Conservation (phyloP, 2,888 invertebrate genomes). For the Amblyjoppa fuscipennis region DNA sequence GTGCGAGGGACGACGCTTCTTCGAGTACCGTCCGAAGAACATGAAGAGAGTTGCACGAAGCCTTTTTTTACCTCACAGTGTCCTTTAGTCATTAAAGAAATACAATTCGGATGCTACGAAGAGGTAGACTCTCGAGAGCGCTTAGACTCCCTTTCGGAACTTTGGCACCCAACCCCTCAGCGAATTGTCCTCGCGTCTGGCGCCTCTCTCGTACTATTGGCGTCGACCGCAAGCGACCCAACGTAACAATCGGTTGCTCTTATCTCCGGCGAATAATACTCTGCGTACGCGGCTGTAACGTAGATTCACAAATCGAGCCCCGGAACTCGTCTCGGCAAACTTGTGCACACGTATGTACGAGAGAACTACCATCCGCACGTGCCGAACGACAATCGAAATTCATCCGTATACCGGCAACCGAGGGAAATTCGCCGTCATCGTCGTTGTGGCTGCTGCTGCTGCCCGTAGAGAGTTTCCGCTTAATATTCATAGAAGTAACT, state of each 20-base stretch:
- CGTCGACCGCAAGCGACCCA: constrained; percentile 23
- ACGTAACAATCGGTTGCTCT: constrained; percentile 31
- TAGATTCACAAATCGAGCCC: constrained; percentile 43
- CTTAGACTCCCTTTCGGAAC: not conserved
- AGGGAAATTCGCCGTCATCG: constrained; percentile 26
- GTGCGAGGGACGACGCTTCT: not conserved
- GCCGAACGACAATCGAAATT: constrained; percentile 53
- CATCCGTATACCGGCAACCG: constrained; percentile 17
- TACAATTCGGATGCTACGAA: constrained; percentile 6
- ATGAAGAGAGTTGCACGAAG: not conserved
- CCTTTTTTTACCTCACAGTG: not conserved
- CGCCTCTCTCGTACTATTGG: constrained; percentile 21
- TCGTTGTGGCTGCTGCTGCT: constrained; percentile 3
- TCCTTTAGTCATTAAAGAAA: constrained; percentile 26
- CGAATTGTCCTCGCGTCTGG: constrained; percentile 1
- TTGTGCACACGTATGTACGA: not conserved
- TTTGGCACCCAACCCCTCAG: constrained; percentile 26
- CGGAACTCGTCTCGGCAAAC: constrained; percentile 6
- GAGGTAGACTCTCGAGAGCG: not conserved
- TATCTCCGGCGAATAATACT: constrained; percentile 39
- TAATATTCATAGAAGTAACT: constrained; percentile 74
- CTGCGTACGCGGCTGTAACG: constrained; percentile 7
- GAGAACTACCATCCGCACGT: not conserved
- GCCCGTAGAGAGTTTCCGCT: constrained; percentile 55
- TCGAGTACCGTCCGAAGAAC: not conserved